phyloP scores from a whole-genome alignment of 2,888 invertebrate genomes.

The Eupithecia inturbata region DNA sequence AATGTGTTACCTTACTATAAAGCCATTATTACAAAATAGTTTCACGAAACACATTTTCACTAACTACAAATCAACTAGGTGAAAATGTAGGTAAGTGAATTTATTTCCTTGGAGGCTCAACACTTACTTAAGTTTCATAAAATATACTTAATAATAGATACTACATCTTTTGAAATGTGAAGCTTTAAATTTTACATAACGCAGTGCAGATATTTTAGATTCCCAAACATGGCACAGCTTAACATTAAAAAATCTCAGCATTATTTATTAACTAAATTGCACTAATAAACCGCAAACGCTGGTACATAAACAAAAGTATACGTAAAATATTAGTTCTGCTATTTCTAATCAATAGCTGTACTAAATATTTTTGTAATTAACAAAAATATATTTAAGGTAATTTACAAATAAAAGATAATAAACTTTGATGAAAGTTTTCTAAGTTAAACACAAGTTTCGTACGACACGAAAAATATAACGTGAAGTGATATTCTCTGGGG shows the following conservation, averaged over 20 bases:
- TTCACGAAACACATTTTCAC: conserved; percentile 42
- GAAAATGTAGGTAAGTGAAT: conserved; percentile 28
- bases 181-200: conserved; percentile 49
- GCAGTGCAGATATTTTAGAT: conserved; percentile 53
- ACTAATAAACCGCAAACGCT: conserved; percentile 44
- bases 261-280: conserved; percentile 62
- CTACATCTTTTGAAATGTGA: conserved; percentile 54
- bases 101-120: conserved; percentile 34
- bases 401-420: conserved; percentile 5
- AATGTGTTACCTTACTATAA: conserved; percentile 76
- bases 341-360: neutral
- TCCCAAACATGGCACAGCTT: conserved; percentile 71
- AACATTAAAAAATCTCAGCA: conserved; percentile 52
- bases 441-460: neutral
- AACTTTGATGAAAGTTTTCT: neutral
- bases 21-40: conserved; percentile 41
- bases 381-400: neutral
- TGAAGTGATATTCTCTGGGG: conserved; percentile 18
- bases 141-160: conserved; percentile 53
- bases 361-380: neutral
- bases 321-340: conserved; percentile 2
- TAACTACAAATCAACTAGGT: conserved; percentile 28
- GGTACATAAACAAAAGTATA: conserved; percentile 2
- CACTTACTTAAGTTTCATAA: conserved; percentile 61
- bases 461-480: conserved; percentile 16